Base-by-base conservation (phyloP, 2,888 invertebrate species). In the Tetrapedia diversipes region DNA sequence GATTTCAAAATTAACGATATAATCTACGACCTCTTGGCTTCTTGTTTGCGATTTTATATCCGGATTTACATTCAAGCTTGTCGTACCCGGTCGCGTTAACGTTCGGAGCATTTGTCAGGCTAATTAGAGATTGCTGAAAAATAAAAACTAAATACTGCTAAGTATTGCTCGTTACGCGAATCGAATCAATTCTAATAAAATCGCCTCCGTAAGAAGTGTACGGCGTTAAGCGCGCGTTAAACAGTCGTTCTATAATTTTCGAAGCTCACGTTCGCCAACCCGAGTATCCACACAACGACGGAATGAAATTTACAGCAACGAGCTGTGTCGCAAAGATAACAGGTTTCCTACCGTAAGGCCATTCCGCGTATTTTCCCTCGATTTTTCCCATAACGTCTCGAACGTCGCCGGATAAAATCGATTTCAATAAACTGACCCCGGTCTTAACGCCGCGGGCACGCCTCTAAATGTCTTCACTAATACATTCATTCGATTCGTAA, bases 401-500 rank as follows among this genome's bases (percentile, higher is more conserved):
- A 14, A 24, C 27, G 37, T 37, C 27, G 27, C 49, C 24, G 37
- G 37, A 57, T 57, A 49, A 57, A 47, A 66, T 66, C 66, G 66
- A 66, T 57, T 57, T 57, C 47, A 57, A 57, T 57, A 57, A 37
- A 66, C 34, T 24, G 56, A 45, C 45, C 45, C 45, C 43, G 24
- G 27, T 32, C 27, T 56, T 45, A 65, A 34, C 64, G 19, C 56
- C 43, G 34, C 14, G 19, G 47, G 57, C 22, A 57, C 47, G 27
- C 57, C 37, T 47, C 14, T 47, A 56, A 57, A 66, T 57, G 57
- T 66, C 57, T 47, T 66, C 57, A 57, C 66, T 29, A 29, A 66
- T 39, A 29, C 57, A 57, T 57, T 57, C 37, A 57, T 57, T 14
- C 27, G 57, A 29, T 29, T 49, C 37, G 66, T 57, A 57, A 66